Evolutionary conservation across 1,140 invertebrate genomes (phyloP).

Genomic region (Pissodes strobi): DNA sequence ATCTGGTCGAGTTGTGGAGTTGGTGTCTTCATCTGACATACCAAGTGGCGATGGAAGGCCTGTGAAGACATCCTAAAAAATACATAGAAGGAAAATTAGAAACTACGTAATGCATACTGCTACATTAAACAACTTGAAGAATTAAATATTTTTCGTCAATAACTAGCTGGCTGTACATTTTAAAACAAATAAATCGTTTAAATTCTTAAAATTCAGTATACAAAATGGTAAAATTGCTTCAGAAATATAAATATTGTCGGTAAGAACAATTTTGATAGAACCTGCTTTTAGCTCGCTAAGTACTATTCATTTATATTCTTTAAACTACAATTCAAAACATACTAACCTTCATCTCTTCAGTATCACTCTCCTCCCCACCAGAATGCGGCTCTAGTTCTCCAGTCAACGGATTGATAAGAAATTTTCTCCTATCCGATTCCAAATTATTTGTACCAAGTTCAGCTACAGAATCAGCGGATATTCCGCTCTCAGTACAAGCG

Average conservation of each 20-base stretch:
- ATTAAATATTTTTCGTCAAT: too few relatives aligned
- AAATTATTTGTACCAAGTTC: conserved; percentile 45
- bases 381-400: conserved; percentile 81
- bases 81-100: too few relatives aligned
- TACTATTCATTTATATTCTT: neutral
- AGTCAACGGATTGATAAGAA: conserved; percentile 86
- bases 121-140: too few relatives aligned
- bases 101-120: neutral
- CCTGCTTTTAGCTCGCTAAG: too few relatives aligned
- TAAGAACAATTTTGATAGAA: too few relatives aligned
- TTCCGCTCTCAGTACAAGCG: neutral
- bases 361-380: conserved; percentile 54
- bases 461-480: conserved; percentile 2
- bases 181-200: too few relatives aligned
- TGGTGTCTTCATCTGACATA: conserved; percentile 52
- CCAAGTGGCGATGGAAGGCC: conserved; percentile 48
- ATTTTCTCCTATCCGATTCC: conserved; percentile 66
- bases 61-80: conserved; percentile 48
- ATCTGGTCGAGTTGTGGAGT: conserved; percentile 52
- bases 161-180: too few relatives aligned
- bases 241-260: neutral
- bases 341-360: conserved; percentile 48
- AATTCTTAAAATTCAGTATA: too few relatives aligned
- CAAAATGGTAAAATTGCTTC: too few relatives aligned
- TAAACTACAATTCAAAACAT: neutral